phyloP scores from a whole-genome alignment of 2,113 vertebrate species.

The Aviceda subcristata region DNA sequence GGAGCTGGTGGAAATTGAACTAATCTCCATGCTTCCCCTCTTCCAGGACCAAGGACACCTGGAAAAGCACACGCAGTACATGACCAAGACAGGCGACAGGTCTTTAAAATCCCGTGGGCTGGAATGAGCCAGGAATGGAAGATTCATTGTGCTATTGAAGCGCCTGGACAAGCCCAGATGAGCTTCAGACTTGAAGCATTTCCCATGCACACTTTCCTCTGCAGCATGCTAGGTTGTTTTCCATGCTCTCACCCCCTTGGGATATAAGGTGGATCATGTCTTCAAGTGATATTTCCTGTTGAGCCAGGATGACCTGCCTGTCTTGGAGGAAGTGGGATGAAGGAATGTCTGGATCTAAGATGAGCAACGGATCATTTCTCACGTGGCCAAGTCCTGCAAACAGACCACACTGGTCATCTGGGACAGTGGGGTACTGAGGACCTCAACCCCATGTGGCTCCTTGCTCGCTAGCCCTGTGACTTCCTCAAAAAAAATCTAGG shows the following conservation, averaged over 20 bases:
- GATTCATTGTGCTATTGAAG: neutral
- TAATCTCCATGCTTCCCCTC: fast-evolving
- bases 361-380: neutral
- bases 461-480: neutral
- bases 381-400: neutral
- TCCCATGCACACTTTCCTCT: neutral
- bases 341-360: conserved; percentile 42
- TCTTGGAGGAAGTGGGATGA: neutral
- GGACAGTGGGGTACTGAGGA: neutral
- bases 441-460: neutral
- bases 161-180: neutral
- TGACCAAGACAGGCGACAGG: neutral
- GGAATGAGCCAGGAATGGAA: neutral
- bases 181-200: neutral
- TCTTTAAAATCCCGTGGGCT: neutral
- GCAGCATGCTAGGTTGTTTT: neutral
- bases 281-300: conserved; percentile 20
- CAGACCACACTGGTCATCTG: neutral
- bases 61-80: neutral
- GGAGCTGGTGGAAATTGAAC: neutral
- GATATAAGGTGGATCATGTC: neutral
- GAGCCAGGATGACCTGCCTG: neutral
- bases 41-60: neutral
- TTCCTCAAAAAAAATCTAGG: neutral
- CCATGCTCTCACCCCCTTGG: neutral